Conservation (phyloP, 1,140 invertebrate species). For the Drosophila murphyi region DNA sequence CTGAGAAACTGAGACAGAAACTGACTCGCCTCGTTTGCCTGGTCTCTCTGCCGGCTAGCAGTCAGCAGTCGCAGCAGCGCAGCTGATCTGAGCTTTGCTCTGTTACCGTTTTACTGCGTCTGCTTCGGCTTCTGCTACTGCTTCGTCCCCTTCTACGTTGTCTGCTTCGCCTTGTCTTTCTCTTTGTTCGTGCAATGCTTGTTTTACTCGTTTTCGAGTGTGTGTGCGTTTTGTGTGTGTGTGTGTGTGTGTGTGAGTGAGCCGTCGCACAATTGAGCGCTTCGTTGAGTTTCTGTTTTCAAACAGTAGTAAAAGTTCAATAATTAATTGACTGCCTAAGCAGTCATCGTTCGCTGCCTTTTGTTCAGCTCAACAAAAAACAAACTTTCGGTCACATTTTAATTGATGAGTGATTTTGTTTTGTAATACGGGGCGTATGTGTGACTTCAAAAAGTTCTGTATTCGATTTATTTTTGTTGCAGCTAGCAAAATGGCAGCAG, state of each 20-base stretch:
- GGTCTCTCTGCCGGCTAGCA: constrained; percentile 40
- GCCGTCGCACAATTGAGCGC: constrained; percentile 62
- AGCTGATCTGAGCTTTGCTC: constrained; percentile 39
- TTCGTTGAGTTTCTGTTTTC: constrained; percentile 44
- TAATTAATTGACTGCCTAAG: constrained; percentile 70
- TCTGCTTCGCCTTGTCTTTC: constrained; percentile 56
- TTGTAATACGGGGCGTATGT: constrained; percentile 53
- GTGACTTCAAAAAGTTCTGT: constrained; percentile 40
- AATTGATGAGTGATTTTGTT: constrained; percentile 67
- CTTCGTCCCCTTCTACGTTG: constrained; percentile 10
- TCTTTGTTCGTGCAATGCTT: constrained; percentile 37
- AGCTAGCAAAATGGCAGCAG: constrained; percentile 19
- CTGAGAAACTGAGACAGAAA: constrained; percentile 59
- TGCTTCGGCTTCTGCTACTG: not conserved
- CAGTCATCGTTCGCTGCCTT: constrained; percentile 55
- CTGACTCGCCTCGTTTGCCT: constrained; percentile 32
- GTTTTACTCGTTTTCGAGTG: constrained; percentile 7
- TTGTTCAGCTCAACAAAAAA: constrained; percentile 19
- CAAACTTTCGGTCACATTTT: constrained; percentile 29
- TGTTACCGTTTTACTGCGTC: not conserved
- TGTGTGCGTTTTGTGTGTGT: not conserved
- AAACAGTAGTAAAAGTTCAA: constrained; percentile 76
- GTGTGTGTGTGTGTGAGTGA: constrained; percentile 13
- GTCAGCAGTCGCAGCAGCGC: constrained; percentile 10
- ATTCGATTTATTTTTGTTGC: not conserved